Evolutionary conservation across 2,113 vertebrate species (phyloP), one percentile per base, ranked within the genome.

Genomic region (Platanista minor): DNA sequence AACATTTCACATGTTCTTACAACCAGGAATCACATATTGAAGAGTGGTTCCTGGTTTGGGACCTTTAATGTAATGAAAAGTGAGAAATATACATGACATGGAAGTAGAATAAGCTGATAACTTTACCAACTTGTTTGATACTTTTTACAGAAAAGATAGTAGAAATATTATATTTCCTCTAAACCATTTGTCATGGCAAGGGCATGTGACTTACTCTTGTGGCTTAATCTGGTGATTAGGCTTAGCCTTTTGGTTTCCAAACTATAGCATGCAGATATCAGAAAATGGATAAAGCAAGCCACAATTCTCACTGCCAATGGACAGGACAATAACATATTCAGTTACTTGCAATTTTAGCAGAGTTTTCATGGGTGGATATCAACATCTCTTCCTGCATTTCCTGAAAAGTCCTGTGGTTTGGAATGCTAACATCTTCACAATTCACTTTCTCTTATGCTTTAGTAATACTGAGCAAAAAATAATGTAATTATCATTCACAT

Each of bases 1-100:
- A 81, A 27, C 15, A 67, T 91, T 93, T 93, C 69, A 93, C 78
- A 64, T 64, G 86, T 64, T 93, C 64, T 95, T 85, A 89, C 13
- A 69, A 52, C 54, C 21, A 66, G 71, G 41, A 87, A 84, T 97
- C 13, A 27, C 36, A 91, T 25, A 62, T n/a, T 49, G 67, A 91
- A 78, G 64, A 66, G 8, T 25, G 59, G 82, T 87, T 81, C 33
- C 67, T 92, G 12, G 6, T 77, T 72, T 95, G 87, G 31, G n/a
- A 81, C 90, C 31, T 67, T 88, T 81, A 39, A 64, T 78, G 14
- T 46, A 78, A 62, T 86, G 33, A 95, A 87, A 89, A 67, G 15
- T 43, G 46, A 82, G 39, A 82, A 72, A 81, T 93, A 78, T 14
- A n/a, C 8, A 23, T 90, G 46, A 72, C 27, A 74, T 74, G 8